Evolutionary conservation across 2,888 invertebrate genomes (phyloP).

Genomic region (Plusia festucae): DNA sequence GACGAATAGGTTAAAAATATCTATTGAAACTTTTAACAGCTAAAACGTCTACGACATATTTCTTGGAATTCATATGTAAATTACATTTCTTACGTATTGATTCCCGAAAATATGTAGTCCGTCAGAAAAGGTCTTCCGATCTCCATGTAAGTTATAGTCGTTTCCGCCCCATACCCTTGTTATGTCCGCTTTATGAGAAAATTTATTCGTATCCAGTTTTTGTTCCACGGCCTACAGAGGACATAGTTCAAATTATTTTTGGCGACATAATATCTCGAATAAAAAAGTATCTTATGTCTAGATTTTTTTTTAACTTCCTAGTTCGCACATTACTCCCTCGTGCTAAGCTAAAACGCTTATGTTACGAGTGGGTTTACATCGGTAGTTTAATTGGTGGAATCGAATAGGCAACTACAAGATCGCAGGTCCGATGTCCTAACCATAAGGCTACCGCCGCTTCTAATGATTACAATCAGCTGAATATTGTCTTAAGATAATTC

Average conservation of each 20-base stretch:
- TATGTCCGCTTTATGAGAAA: slow-evolving; percentile 54
- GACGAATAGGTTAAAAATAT: no score
- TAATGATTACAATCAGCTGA: no score
- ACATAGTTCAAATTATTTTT: background rate
- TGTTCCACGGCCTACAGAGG: slow-evolving; percentile 30
- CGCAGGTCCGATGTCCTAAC: no score
- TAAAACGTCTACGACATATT: slow-evolving; percentile 41
- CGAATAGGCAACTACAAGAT: no score
- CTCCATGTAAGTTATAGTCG: slow-evolving; percentile 60
- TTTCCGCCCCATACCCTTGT: slow-evolving; percentile 60
- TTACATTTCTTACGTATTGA: slow-evolving; percentile 58
- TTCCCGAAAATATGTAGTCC: slow-evolving; percentile 61
- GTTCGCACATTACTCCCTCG: no score
- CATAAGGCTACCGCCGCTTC: no score
- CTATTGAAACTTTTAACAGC: slow-evolving; percentile 18
- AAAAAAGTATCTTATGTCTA: no score
- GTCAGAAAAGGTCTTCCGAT: slow-evolving; percentile 60
- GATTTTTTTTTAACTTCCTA: no score
- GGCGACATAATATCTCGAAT: background rate
- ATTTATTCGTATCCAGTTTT: slow-evolving; percentile 54
- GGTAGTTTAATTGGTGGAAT: no score
- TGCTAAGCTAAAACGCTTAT: no score
- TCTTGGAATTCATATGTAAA: slow-evolving; percentile 51
- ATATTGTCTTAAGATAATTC: slow-evolving; percentile 7
- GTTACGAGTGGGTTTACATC: no score